Evolutionary conservation across 2,113 vertebrate genomes (phyloP), one percentile per base, ranked within the genome.

Genomic region (Syngnathoides biaculeatus): DNA sequence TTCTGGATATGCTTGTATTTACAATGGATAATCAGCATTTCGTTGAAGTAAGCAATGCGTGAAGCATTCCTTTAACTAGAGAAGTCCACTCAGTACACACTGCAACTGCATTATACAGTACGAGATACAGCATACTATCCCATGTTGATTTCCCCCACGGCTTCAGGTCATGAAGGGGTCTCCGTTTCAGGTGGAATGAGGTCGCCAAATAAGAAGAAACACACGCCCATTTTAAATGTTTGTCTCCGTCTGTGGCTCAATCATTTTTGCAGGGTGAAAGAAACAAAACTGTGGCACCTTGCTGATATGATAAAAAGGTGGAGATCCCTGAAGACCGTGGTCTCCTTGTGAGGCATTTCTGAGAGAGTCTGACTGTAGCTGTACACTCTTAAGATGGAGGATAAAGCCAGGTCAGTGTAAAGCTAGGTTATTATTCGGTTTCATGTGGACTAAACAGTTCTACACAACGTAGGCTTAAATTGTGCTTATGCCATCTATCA

Each of bases 181-280:
- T 91, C 84, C 11, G 71, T 88, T 89, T 86, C 88, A 88, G 69
- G 64, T 30, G 57, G 65, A 89, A 89, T 83, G 67, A 89, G 85
- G 86, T 88, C 87, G 83, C 72, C 76, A 79, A 85, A 84, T 79
- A 71, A 79, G 74, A 71, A 53, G 78, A 69, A 77, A 83, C 67
- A 72, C 70, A 81, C 82, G 79, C 67, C 79, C 65, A 77, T 69
- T 50, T 69, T 71, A 79, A 83, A 86, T 64, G 79, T 80, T 84
- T 85, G 79, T 69, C 73, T 72, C 77, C 69, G 64, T 71, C 66
- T 80, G 47, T 1, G 65, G 57, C 65, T 73, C 66, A 15, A 52
- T 55, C 40, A 71, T 45, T 48, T 60, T 43, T 38, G 64, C 9
- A 13, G 69, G 66, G 48, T 68, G 38, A 70, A 74, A n/a, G 9